A percentile compares a stretch with the other conserved stretches of the same genome.
These are phyloP conservation scores for Riptortus pedestris DNA, from an alignment of 1,140 invertebrate genomes.

Conservation along the genomic window DNA sequence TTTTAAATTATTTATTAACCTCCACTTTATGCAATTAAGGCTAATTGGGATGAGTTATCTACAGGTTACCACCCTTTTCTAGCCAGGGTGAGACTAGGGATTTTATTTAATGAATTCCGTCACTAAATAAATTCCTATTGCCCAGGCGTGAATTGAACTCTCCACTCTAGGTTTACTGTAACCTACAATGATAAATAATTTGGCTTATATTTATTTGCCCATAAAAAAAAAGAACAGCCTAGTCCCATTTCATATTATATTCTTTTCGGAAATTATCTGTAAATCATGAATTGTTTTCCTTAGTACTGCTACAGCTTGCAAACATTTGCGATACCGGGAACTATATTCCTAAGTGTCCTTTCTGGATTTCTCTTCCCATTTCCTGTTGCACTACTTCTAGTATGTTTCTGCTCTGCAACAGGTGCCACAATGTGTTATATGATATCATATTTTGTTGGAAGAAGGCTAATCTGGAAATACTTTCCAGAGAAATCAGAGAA, in stretches of 20 bases:
- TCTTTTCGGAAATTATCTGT: not conserved
- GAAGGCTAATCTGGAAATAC: constrained; percentile 72
- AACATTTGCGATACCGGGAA: constrained; percentile 98
- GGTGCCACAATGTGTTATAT: constrained; percentile 94
- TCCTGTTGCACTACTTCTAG: constrained; percentile 72
- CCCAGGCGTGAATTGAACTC: no score
- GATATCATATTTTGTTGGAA: constrained; percentile 79
- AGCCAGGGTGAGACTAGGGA: no score
- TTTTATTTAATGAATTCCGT: no score
- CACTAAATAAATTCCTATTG: no score
- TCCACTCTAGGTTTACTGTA: no score
- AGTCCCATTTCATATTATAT: not conserved
- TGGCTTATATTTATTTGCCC: not conserved
- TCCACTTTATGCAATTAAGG: no score
- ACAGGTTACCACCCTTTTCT: no score
- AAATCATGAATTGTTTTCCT: constrained; percentile 33
- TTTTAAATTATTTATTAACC: no score
- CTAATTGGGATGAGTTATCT: no score
- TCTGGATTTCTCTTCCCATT: constrained; percentile 96
- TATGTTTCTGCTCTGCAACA: constrained; percentile 91
- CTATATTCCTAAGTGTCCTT: constrained; percentile 93
- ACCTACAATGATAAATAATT: no score
- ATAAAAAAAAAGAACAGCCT: not conserved
- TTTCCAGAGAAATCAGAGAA: constrained; percentile 75
- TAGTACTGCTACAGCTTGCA: constrained; percentile 62